phyloP scores from a whole-genome alignment of 23 tunicate species.

The Ciona savignyi region DNA sequence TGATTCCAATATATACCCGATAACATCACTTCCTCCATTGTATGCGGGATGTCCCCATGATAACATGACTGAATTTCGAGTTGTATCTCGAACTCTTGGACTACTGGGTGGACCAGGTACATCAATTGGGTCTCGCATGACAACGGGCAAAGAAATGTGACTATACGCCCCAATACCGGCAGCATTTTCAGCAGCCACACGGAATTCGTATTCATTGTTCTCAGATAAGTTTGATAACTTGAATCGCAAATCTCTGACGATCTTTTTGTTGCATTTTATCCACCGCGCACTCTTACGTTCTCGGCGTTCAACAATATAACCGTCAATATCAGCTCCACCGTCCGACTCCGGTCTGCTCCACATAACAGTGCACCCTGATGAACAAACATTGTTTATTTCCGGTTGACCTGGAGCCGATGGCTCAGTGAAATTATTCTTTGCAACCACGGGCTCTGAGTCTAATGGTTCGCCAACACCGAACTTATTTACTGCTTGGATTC shows the following conservation, averaged over 20 bases:
- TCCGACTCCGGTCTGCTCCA: constrained; percentile 32
- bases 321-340: constrained; percentile 51
- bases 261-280: constrained; percentile 43
- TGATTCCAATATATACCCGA: constrained; percentile 60
- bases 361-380: constrained; percentile 2
- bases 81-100: constrained; percentile 44
- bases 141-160: constrained; percentile 17
- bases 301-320: constrained; percentile 33
- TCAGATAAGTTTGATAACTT: constrained; percentile 46
- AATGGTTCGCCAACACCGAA: constrained; percentile 70
- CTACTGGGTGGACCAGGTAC: constrained; percentile 64
- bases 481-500: constrained; percentile 77
- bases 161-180: constrained; percentile 63
- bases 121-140: constrained; percentile 56
- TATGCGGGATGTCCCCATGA: constrained; percentile 49
- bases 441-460: constrained; percentile 74
- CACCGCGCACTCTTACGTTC: constrained; percentile 45
- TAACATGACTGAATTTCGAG: constrained; percentile 27
- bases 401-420: constrained; percentile 82
- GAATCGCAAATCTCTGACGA: constrained; percentile 27
- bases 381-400: constrained; percentile 9
- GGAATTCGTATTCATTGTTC: constrained; percentile 53
- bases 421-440: constrained; percentile 58
- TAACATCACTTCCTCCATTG: constrained; percentile 60
- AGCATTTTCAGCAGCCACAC: constrained; percentile 83